Percentiles rank a stretch among this genome's conserved stretches.
phyloP scores from a whole-genome alignment of 2,113 vertebrate species.

The Sceloporus undulatus region DNA sequence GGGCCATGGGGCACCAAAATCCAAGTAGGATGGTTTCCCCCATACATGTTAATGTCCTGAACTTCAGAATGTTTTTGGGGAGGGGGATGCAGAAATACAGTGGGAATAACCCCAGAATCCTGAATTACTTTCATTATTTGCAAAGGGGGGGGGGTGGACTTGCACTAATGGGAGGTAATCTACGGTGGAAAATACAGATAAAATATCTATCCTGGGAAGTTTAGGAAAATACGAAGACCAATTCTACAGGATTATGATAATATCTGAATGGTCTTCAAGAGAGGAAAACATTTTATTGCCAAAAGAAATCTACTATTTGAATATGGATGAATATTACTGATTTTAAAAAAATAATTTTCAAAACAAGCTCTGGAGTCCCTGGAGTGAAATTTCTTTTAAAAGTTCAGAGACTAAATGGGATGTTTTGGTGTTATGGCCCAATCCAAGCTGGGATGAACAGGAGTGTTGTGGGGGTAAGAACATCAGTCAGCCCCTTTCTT shows the following conservation, averaged over 20 bases:
- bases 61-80: not conserved
- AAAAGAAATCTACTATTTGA: slow-evolving; percentile 33
- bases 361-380: slow-evolving; percentile 13
- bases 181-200: not conserved
- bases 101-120: not conserved
- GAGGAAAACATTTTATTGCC: slow-evolving; percentile 34
- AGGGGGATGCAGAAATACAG: not conserved
- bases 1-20: not conserved
- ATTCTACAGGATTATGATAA: not conserved
- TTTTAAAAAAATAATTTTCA: slow-evolving; percentile 24
- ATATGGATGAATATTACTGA: slow-evolving; percentile 26
- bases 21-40: not conserved
- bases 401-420: not conserved
- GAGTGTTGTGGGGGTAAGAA: too few species aligned
- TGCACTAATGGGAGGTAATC: not conserved
- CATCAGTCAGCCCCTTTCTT: too few species aligned
- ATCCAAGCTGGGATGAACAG: not conserved
- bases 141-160: not conserved
- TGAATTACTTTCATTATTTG: not conserved
- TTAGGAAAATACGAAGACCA: not conserved
- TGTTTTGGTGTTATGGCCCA: too few species aligned
- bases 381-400: not conserved
- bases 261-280: slow-evolving; percentile 4
- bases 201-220: not conserved
- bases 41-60: not conserved